These are phyloP conservation scores for Andrena bucephala DNA, from an alignment of 2,888 invertebrate species.

Conservation along the genomic window DNA sequence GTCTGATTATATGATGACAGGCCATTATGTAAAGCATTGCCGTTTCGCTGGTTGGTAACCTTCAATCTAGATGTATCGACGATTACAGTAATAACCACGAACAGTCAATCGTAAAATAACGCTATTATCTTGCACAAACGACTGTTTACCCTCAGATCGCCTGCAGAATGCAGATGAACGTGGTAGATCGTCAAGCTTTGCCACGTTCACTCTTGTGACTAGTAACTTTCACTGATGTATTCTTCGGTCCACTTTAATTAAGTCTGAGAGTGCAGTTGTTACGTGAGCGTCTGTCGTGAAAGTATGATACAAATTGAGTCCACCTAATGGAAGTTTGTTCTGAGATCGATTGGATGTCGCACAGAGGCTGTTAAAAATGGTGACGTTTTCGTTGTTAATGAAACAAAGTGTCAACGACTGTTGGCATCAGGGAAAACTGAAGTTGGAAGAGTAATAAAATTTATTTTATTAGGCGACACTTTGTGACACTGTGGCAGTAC, in stretches of 20 bases:
- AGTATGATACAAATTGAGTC: not conserved
- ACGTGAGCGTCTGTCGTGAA: slow-evolving; percentile 14
- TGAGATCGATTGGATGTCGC: not conserved
- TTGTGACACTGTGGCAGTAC: no score
- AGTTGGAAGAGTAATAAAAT: no score
- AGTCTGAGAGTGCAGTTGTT: slow-evolving; percentile 20
- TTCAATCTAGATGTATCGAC: slow-evolving; percentile 13
- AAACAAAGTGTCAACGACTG: not conserved
- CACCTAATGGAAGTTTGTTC: not conserved
- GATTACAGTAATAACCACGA: slow-evolving; percentile 31
- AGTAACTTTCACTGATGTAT: slow-evolving; percentile 12
- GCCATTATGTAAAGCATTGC: slow-evolving; percentile 45
- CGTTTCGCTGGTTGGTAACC: slow-evolving; percentile 9
- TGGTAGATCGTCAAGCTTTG: not conserved
- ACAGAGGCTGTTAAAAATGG: not conserved
- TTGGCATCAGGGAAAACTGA: no score
- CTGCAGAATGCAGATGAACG: not conserved
- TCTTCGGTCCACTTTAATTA: slow-evolving; percentile 3
- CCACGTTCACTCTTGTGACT: not conserved
- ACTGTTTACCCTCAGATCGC: not conserved
- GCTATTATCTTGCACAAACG: slow-evolving; percentile 18
- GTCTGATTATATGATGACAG: slow-evolving; percentile 38
- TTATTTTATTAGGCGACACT: no score
- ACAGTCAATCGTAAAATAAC: slow-evolving; percentile 20
- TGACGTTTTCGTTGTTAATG: not conserved